phyloP scores from a whole-genome alignment of 2,888 invertebrate genomes.

The Ptilodon capucinus region DNA sequence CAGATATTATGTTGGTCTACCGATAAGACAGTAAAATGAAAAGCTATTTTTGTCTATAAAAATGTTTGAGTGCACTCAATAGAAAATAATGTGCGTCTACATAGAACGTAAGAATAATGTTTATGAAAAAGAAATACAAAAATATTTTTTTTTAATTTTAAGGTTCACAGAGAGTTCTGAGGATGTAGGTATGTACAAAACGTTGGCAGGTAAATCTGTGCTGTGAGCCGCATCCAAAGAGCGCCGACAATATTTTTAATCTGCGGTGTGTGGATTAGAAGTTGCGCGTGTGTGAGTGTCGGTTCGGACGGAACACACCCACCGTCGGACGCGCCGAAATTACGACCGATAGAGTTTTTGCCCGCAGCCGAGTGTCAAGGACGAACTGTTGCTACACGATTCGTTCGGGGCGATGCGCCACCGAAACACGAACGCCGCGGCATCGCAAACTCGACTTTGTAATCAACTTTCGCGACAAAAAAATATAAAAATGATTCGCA shows the following conservation, averaged over 20 bases:
- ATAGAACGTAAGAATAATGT: too few species aligned
- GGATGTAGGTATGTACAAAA: too few species aligned
- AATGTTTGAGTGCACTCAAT: too few species aligned
- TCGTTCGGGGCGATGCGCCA: conserved; percentile 9
- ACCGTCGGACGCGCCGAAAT: conserved; percentile 68
- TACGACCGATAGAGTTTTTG: conserved; percentile 74
- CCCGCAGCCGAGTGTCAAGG: conserved; percentile 77
- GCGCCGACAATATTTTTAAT: conserved; percentile 27
- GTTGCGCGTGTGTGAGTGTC: conserved; percentile 49
- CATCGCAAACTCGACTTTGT: conserved; percentile 33
- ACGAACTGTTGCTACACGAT: conserved; percentile 63
- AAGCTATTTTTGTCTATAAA: background rate
- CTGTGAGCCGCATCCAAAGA: background rate
- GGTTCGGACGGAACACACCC: conserved; percentile 63
- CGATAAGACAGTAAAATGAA: background rate
- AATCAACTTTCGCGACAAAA: conserved; percentile 30
- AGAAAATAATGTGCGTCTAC: too few species aligned
- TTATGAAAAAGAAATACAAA: too few species aligned
- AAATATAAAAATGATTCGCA: conserved; percentile 26
- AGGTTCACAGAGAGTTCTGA: too few species aligned
- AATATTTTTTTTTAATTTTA: too few species aligned
- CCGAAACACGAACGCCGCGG: conserved; percentile 11
- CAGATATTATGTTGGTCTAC: conserved; percentile 13
- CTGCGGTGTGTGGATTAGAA: conserved; percentile 46
- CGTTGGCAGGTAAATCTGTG: background rate